Evolutionary conservation across 1,140 invertebrate species (phyloP).

Genomic region (Drosophila pachea): DNA sequence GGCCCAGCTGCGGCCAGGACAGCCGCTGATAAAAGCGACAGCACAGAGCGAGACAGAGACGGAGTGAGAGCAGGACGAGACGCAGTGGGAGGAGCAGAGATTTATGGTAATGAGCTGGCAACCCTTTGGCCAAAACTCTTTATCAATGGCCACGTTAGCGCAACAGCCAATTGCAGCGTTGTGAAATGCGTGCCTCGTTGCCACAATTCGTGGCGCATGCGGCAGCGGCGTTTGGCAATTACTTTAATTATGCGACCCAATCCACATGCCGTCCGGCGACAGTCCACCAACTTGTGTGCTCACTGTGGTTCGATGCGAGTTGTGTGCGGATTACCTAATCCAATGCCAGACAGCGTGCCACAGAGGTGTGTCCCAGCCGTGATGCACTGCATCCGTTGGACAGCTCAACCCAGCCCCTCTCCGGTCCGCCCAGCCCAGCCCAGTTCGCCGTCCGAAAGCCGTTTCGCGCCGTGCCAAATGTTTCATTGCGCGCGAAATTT

Average conservation of each 20-base stretch:
- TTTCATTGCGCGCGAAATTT: constrained; percentile 58
- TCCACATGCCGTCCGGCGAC: constrained; percentile 40
- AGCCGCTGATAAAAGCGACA: too few relatives aligned
- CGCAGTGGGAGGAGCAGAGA: not conserved
- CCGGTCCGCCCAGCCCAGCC: constrained; percentile 2
- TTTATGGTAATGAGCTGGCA: constrained; percentile 11
- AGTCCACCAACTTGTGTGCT: constrained; percentile 6
- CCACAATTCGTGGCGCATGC: constrained; percentile 22
- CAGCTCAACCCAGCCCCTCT: constrained; percentile 18
- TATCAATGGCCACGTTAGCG: constrained; percentile 33
- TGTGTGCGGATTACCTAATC: constrained; percentile 22
- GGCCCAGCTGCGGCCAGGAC: too few relatives aligned
- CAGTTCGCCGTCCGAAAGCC: not conserved
- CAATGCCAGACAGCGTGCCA: constrained; percentile 20
- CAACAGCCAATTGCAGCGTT: constrained; percentile 41
- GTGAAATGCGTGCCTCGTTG: constrained; percentile 35
- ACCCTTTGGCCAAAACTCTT: constrained; percentile 8
- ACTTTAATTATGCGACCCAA: constrained; percentile 53
- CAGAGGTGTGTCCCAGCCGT: constrained; percentile 40
- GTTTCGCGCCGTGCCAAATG: constrained; percentile 10
- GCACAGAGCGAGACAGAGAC: too few relatives aligned
- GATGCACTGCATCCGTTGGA: constrained; percentile 48
- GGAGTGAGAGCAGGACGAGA: not conserved
- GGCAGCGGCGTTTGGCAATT: constrained; percentile 38
- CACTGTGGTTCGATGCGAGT: constrained; percentile 20